Evolutionary conservation across 2,797 vertebrate genomes (phyloP), one percentile per base, ranked within the genome.

Genomic region (Sorex maritimensis): DNA sequence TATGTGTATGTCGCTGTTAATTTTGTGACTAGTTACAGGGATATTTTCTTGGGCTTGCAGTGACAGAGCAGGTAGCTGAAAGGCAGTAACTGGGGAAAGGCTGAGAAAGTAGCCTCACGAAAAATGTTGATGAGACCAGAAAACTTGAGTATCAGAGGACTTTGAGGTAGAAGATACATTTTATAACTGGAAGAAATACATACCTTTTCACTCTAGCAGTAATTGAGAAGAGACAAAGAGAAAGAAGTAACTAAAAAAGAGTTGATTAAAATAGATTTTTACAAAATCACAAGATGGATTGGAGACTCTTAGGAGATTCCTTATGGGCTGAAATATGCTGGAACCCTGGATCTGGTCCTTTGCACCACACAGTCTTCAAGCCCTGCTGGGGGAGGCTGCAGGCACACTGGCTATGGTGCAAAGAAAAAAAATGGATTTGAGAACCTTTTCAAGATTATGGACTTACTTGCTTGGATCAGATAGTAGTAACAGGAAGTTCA

Each of bases 21-120:
- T 91, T 91, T 72, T 85, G 49, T 91, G 69, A 85, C 49, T 85
- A 28, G 46, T 80, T 95, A 65, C 55, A 81, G 28, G 13, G 14
- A 65, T 17, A 63, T 91, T 58, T 80, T 21, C 17, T 52, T 92
- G 52, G 71, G 75, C 9, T 78, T 75, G 26, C 4, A 92, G 71
- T 94, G 78, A 63, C 1, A 69, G 80, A 61, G 65, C 72, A 87
- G 44, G 61, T 26, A 88, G 34, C 65, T 67, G 46, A 71, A 49
- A 80, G 72, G 44, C 14, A 90, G 3, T 87, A 41, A 75, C 46
- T 91, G 23, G 49, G 55, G 28, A 68, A 86, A 86, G 34, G 17
- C 72, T 52, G 24, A 94, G 49, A 86, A 86, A 78, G 19, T 69
- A 72, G 92, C 71, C 65, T 34, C n/a, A 74, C 67, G 73, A 89